Conservation (phyloP, 1,140 invertebrate genomes). For the Drosophila nannoptera region DNA sequence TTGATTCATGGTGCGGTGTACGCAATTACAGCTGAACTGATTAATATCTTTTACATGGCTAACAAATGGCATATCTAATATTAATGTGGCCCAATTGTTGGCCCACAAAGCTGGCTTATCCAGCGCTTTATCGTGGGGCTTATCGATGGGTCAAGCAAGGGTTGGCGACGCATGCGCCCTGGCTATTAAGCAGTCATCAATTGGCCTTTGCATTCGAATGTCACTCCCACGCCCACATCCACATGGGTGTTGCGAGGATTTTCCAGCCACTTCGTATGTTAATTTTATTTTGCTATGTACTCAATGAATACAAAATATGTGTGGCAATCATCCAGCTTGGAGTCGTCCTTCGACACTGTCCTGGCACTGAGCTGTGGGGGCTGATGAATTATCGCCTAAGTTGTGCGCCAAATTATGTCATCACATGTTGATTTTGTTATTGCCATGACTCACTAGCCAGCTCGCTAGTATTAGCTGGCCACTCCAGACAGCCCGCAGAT, state of each 20-base stretch:
- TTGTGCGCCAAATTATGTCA: slow-evolving; percentile 57
- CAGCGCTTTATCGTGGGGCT: slow-evolving; percentile 3
- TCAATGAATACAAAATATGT: slow-evolving; percentile 28
- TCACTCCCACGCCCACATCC: slow-evolving; percentile 11
- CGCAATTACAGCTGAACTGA: slow-evolving; percentile 26
- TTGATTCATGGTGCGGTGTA: slow-evolving; percentile 25
- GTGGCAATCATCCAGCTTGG: slow-evolving; percentile 27
- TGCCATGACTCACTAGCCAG: slow-evolving; percentile 25
- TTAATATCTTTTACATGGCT: slow-evolving; percentile 40
- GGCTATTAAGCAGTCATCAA: slow-evolving; percentile 13
- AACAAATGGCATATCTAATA: slow-evolving; percentile 58
- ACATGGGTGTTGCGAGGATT: background rate
- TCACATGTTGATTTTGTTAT: slow-evolving; percentile 42
- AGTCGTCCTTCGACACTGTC: slow-evolving; percentile 24
- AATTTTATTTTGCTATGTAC: slow-evolving; percentile 42
- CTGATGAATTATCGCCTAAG: slow-evolving; percentile 8
- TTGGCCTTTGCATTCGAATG: slow-evolving; percentile 35
- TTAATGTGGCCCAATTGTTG: slow-evolving; percentile 49
- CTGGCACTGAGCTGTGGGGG: background rate
- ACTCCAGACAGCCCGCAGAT: background rate
- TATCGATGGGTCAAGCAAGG: slow-evolving; percentile 17
- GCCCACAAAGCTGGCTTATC: background rate
- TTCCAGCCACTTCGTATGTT: slow-evolving; percentile 55
- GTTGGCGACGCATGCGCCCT: slow-evolving; percentile 10
- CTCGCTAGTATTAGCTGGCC: background rate